phyloP scores from a whole-genome alignment of 1,140 invertebrate species.

The Hyposmocoma kahamanoa region DNA sequence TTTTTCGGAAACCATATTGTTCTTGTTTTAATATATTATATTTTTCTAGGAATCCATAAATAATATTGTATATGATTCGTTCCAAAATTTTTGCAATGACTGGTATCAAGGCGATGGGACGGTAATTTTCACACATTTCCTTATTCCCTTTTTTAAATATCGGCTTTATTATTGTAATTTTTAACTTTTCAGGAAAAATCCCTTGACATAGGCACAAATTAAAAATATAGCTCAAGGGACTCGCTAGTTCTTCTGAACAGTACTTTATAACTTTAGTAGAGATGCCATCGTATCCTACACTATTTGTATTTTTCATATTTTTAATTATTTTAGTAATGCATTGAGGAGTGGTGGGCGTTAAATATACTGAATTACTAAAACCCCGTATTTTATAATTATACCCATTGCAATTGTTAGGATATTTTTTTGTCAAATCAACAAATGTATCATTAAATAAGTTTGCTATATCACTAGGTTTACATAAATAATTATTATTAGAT shows the following conservation, averaged over 20 bases:
- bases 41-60: neutral
- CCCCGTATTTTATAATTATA: no score
- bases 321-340: no score
- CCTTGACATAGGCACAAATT: slow-evolving; percentile 10
- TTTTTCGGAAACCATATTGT: slow-evolving; percentile 1
- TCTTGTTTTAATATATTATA: neutral
- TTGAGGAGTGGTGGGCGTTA: no score
- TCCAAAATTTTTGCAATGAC: slow-evolving; percentile 25
- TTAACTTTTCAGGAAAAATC: slow-evolving; percentile 10
- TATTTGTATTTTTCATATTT: slow-evolving; percentile 14
- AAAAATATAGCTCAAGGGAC: slow-evolving; percentile 3
- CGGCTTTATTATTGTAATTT: slow-evolving; percentile 9
- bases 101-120: neutral
- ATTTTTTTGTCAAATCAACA: no score
- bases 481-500: no score
- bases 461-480: no score
- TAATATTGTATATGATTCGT: neutral
- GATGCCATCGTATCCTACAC: slow-evolving; percentile 11
- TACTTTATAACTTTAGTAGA: slow-evolving; percentile 13
- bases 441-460: no score
- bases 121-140: neutral
- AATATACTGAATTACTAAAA: no score
- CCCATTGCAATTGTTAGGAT: no score
- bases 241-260: slow-evolving; percentile 1
- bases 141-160: slow-evolving; percentile 13